Percentiles rank a stretch among this genome's conserved stretches.
phyloP scores from a whole-genome alignment of 2,797 vertebrate species.

The Mastacembelus armatus region DNA sequence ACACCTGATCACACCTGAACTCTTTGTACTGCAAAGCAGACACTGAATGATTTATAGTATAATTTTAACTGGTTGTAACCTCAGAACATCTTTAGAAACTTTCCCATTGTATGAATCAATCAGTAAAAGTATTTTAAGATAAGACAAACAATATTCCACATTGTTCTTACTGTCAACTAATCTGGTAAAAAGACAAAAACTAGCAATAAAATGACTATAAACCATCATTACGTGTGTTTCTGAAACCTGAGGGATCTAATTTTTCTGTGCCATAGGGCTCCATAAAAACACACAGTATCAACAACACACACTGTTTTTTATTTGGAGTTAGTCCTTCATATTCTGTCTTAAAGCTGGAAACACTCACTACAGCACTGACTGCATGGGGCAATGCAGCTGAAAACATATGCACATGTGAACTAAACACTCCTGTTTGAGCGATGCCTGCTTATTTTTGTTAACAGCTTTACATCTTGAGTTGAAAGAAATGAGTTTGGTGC shows the following conservation, averaged over 20 bases:
- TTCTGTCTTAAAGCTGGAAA: not conserved
- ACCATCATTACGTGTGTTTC: not conserved
- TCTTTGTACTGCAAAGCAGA: slow-evolving; percentile 5
- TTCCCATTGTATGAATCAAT: not conserved
- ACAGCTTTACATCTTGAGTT: too few relatives aligned
- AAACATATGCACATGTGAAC: too few relatives aligned
- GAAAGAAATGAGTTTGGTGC: not conserved
- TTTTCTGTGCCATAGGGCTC: not conserved
- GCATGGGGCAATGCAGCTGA: too few relatives aligned
- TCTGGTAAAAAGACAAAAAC: not conserved
- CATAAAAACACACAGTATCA: too few relatives aligned
- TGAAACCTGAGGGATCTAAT: not conserved
- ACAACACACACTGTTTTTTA: not conserved
- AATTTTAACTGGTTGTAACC: not conserved
- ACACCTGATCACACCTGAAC: not conserved
- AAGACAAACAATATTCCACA: not conserved
- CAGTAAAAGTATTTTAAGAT: not conserved
- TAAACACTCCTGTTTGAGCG: too few relatives aligned
- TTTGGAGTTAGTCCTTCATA: not conserved
- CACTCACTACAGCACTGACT: too few relatives aligned
- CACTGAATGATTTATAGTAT: slow-evolving; percentile 4
- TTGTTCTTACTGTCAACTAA: not conserved
- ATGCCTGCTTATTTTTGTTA: too few relatives aligned
- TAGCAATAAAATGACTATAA: not conserved
- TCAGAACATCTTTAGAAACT: not conserved